Base-by-base conservation (phyloP, 1,140 invertebrate species). In the Anagrus nilaparvatae region DNA sequence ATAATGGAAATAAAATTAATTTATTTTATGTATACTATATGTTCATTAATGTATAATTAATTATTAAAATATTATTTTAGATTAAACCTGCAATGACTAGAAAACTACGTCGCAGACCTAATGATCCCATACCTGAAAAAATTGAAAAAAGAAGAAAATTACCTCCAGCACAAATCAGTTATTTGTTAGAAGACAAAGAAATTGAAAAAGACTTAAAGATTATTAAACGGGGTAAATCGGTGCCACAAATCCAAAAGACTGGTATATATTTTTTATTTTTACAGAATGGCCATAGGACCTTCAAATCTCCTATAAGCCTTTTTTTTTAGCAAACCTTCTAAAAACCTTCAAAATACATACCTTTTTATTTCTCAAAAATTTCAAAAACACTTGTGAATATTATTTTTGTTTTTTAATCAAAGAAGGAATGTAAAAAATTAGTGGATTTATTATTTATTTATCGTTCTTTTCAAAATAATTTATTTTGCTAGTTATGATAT, bases 21-120 rank as follows among this genome's bases (percentile, higher is more conserved):
- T n/a, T 40, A 14, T n/a, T 31, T 13, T 20, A 35, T 12, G 12
- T 16, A 38, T 23, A 40, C 14, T 20, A 4, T n/a, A n/a, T n/a
- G n/a, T n/a, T n/a, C n/a, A n/a, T n/a, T n/a, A n/a, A n/a, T n/a
- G n/a, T n/a, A 18, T 18, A 14, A 42, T 36, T 19, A 33, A 25
- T 36, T 18, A n/a, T 24, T 33, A 10, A 4, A 18, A 23, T 9
- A 32, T 18, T 16, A 36, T 52, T 44, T 21, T 49, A 81, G 72
- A 76, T 82, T 36, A 81, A 84, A 50, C 79, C 78, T 12, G 76
- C 77, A 20, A 77, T 81, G 66, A 95, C 89, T 18, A 72, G 93
- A 29, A 97, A 96, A 69, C 65, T 97, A 14, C 70, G 94, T 5
- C 70, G 93, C 43, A 72, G 94, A 31, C 90, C 92, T 0, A 96